Base-by-base conservation (phyloP, 2,888 invertebrate genomes). In the Spodoptera littoralis region DNA sequence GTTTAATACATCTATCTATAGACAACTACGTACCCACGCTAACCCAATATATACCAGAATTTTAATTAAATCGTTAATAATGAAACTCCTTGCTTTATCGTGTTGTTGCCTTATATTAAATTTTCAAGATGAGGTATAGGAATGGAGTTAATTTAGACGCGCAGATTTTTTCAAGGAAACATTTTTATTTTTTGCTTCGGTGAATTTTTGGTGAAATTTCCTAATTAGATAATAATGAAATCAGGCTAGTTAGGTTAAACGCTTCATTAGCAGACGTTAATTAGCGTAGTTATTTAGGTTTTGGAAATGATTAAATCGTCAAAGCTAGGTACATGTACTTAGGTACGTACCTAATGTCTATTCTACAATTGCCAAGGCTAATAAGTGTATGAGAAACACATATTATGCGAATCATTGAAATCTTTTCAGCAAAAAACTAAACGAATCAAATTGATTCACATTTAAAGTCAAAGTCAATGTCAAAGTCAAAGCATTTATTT, bases 51-150 rank as follows among this genome's bases (percentile, higher is more conserved):
- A 70, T 59, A 73, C 60, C 57, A 56, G 60, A 56, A 70, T 72
- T 71, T 79, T 80, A 81, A 80, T 81, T 81, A 81, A 80, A 81
- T 65, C 66, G 64, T 68, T 79, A 70, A 69, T 76, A 79, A 80
- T 76, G 70, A 73, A 73, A 59, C 71, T 65, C 52, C 45, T 64
- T 55, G 61, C 68, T 64, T 60, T 63, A 61, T 64, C 36, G 54
- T 56, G 57, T 11, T 52, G 45, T 52, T 72, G 58, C 27, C 42
- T 67, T 67, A 64, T 73, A 79, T 79, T 79, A 81, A 72, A 72
- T 70, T 79, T 81, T 57, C 48, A 60, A 61, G 63, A 63, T 61
- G 62, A 65, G 53, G 51, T 62, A 59, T 50, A 62, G 49, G 18
- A 47, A 53, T 51, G 43, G 56, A 63, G 73, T 70, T 76, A 62